These are phyloP conservation scores for Borostomias antarcticus DNA, from an alignment of 2,797 vertebrate species.

Conservation along the genomic window DNA sequence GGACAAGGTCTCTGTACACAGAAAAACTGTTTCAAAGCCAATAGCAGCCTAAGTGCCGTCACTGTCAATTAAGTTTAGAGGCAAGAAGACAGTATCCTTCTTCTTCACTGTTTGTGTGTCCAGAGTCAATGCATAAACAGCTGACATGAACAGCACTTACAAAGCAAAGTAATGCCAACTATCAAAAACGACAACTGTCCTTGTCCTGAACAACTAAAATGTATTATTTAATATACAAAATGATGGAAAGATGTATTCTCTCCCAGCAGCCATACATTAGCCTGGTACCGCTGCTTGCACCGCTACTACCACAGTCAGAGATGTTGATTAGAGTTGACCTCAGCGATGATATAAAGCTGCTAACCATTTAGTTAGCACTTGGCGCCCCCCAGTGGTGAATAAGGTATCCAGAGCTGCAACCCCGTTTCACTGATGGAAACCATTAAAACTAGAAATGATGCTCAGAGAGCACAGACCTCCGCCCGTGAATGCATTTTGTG, in stretches of 20 bases:
- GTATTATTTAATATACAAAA: not conserved
- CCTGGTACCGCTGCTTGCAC: too few relatives aligned
- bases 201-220: constrained; percentile 6
- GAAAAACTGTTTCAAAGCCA: constrained; percentile 19
- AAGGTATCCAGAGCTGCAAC: not conserved
- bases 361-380: not conserved
- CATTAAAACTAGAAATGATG: too few relatives aligned
- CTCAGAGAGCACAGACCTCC: too few relatives aligned
- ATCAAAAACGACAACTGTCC: constrained; percentile 30
- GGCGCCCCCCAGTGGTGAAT: not conserved
- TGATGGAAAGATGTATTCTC: not conserved
- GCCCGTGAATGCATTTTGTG: too few relatives aligned
- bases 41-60: constrained; percentile 19
- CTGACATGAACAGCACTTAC: constrained; percentile 36
- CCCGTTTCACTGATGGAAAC: too few relatives aligned
- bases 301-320: too few relatives aligned
- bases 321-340: not conserved
- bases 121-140: constrained; percentile 4
- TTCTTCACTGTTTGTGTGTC: constrained; percentile 7
- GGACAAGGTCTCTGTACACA: constrained; percentile 23
- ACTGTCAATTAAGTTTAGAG: constrained; percentile 21
- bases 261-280: too few relatives aligned
- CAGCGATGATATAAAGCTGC: not conserved
- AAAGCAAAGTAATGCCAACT: constrained; percentile 41
- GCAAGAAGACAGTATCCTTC: constrained; percentile 23